These are phyloP conservation scores for Syngnathus acus DNA, from an alignment of 2,797 vertebrate species.

Conservation along the genomic window DNA sequence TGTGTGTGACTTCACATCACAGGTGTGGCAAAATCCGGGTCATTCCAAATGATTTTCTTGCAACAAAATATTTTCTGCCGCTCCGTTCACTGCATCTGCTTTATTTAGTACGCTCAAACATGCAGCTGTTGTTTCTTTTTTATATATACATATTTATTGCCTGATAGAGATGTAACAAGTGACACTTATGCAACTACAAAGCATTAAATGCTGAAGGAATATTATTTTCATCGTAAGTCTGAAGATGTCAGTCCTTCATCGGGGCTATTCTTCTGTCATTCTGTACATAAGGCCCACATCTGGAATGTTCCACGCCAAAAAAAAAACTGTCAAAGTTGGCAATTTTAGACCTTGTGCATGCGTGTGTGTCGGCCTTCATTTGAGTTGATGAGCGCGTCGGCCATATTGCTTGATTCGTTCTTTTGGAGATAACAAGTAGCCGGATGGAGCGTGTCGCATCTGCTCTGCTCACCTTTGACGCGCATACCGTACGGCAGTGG, in stretches of 20 bases:
- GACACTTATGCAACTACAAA: constrained; percentile 47
- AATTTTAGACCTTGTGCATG: constrained; percentile 64
- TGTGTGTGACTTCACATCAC: background rate
- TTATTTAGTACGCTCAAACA: background rate
- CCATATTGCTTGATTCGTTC: constrained; percentile 42
- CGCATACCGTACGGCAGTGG: constrained; percentile 39
- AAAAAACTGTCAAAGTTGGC: constrained; percentile 42
- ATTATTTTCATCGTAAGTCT: constrained; percentile 17
- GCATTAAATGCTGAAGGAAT: constrained; percentile 22
- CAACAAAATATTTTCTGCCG: background rate
- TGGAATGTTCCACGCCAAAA: constrained; percentile 35
- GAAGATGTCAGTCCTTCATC: constrained; percentile 20
- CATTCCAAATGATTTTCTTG: background rate
- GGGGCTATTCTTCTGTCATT: constrained; percentile 36
- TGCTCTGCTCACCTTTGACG: constrained; percentile 41
- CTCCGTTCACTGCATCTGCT: background rate
- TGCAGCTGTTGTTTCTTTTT: background rate
- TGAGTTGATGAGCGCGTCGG: constrained; percentile 38
- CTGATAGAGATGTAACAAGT: constrained; percentile 3
- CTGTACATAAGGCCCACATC: constrained; percentile 53
- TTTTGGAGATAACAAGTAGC: constrained; percentile 36
- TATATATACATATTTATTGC: background rate
- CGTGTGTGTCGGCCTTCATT: constrained; percentile 51
- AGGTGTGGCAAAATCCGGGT: background rate
- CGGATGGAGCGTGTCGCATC: constrained; percentile 53